These are phyloP conservation scores for Tenthredo notha DNA, from an alignment of 2,888 invertebrate species.

Conservation along the genomic window DNA sequence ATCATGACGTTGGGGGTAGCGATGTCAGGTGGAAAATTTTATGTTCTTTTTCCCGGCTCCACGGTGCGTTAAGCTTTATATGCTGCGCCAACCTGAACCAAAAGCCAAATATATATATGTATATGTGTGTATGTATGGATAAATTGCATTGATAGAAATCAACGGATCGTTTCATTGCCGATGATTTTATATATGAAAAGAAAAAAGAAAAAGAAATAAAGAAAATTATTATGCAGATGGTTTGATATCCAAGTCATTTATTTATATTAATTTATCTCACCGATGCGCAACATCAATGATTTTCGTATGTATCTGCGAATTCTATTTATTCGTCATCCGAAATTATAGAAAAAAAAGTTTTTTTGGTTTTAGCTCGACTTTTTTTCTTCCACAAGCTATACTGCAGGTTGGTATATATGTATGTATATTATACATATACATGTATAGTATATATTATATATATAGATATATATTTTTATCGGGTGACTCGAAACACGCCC, in stretches of 20 bases:
- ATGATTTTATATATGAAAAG: neutral
- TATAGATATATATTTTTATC: conserved; percentile 24
- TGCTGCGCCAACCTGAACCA: neutral
- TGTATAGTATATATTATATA: neutral
- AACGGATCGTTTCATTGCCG: conserved; percentile 32
- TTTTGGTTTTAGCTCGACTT: neutral
- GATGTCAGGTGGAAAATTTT: conserved; percentile 51
- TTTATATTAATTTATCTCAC: neutral
- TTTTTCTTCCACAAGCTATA: neutral
- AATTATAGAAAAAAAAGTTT: neutral
- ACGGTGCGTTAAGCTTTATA: conserved; percentile 35
- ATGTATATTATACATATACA: neutral
- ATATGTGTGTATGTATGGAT: neutral
- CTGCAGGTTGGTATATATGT: neutral
- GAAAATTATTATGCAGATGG: conserved; percentile 4
- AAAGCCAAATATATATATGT: neutral
- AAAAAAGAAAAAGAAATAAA: neutral
- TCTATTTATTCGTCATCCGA: no score
- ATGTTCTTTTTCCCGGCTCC: neutral
- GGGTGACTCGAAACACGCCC: conserved; percentile 65
- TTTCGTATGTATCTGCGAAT: no score
- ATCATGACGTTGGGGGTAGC: neutral
- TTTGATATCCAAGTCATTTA: neutral
- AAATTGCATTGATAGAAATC: conserved; percentile 26
- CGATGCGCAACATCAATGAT: no score